Evolutionary conservation across 2,113 vertebrate genomes (phyloP), one percentile per base, ranked within the genome.

Genomic region (Ceyx cyanopectus): DNA sequence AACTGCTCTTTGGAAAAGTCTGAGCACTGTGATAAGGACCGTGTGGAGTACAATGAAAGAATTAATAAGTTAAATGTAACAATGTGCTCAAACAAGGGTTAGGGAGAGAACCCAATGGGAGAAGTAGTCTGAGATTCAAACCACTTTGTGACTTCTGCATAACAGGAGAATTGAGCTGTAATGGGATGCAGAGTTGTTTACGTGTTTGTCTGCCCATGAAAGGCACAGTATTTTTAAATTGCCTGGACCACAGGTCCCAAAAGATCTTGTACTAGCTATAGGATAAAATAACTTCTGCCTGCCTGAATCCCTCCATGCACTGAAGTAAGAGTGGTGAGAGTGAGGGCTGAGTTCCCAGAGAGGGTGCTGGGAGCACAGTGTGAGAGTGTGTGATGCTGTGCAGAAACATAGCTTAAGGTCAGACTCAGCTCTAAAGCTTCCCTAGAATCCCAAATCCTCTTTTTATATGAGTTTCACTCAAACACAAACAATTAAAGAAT

Each of bases 401-500:
- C 82, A 96, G 92, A 92, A 94, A 78, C 62, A 82, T n/a, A 73
- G 94, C 91, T 94, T 93, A 94, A 94, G 93, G 87, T 93, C 88
- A 85, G 89, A 90, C 79, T 93, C 75, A 43, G 50, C 70, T 83
- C 89, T 93, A 96, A 96, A 95, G 81, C 91, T 92, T 94, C 94
- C 90, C 51, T 41, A 76, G 81, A 89, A 96, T 92, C 89, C 70
- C 92, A 97, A 95, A 97, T 97, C 94, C 95, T 92, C 92, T 95
- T 93, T 96, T 97, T 96, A 96, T 96, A 94, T 93, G 95, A 96
- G 81, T 94, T 96, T 87, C 56, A 43, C 58, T 95, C 81, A 95
- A 95, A 96, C 86, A 96, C 92, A 93, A 94, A 96, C 93, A 94
- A 95, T 96, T 96, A 79, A 92, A 93, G 91, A 94, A 90, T 95